Evolutionary conservation across 2,113 vertebrate genomes (phyloP).

Genomic region (Grantiella picta): DNA sequence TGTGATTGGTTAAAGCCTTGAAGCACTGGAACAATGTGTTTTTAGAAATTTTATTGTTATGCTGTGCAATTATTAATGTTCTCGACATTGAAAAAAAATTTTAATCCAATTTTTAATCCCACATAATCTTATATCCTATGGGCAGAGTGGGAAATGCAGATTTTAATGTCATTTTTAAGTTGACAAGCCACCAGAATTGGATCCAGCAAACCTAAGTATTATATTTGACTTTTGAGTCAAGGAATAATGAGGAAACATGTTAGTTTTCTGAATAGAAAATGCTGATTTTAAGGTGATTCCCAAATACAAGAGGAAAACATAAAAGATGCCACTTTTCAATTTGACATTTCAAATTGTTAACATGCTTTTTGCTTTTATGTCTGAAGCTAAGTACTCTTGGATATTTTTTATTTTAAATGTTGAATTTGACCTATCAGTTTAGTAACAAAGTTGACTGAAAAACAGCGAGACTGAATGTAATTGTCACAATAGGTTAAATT

Average conservation of each 20-base stretch:
- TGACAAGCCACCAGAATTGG: not conserved
- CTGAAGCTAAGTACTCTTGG: not conserved
- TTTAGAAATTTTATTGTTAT: not conserved
- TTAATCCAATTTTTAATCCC: not conserved
- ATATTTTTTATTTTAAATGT: not conserved
- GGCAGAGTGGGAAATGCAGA: not conserved
- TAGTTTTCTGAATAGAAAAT: not conserved
- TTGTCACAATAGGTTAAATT: not conserved
- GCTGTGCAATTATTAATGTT: not conserved
- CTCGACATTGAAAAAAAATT: not conserved
- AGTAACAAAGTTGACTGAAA: not conserved
- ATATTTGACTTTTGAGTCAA: not conserved
- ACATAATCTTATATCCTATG: not conserved
- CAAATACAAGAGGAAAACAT: not conserved
- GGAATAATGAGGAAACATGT: not conserved
- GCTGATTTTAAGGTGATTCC: not conserved
- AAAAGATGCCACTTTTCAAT: not conserved
- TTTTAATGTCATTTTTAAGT: not conserved
- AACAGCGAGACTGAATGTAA: not conserved
- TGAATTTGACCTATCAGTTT: not conserved
- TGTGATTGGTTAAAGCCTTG: not conserved
- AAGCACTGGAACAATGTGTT: not conserved
- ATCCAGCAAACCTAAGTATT: not conserved
- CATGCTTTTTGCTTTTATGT: not conserved
- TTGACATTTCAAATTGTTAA: not conserved